Percentiles rank a stretch among this genome's conserved stretches.
Evolutionary conservation across 2,113 vertebrate genomes (phyloP).

Genomic region (Ceratotherium simum): DNA sequence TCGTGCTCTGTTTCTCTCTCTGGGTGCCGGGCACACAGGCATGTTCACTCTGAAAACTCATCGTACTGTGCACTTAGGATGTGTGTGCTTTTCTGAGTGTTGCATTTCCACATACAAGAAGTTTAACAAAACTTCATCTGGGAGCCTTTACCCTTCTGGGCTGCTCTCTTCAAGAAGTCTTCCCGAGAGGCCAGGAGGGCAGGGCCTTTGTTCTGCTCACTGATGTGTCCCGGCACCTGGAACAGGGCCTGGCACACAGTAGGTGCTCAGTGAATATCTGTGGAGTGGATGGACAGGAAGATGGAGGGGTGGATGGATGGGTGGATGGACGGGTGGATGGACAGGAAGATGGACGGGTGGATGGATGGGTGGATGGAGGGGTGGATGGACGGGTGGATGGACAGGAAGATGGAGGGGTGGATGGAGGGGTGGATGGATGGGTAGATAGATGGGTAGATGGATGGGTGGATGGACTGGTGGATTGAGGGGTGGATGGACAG

Average conservation of each 20-base stretch:
- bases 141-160: not conserved
- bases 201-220: not conserved
- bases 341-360: not conserved
- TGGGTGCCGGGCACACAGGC: not conserved
- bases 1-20: not conserved
- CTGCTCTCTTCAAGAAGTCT: not conserved
- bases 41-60: not conserved
- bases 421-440: not conserved
- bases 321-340: not conserved
- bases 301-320: not conserved
- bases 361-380: not conserved
- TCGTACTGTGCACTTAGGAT: fast-evolving
- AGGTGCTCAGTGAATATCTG: not conserved
- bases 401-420: not conserved
- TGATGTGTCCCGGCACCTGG: not conserved
- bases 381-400: not conserved
- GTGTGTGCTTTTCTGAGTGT: not conserved
- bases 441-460: not conserved
- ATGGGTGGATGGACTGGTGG: not conserved
- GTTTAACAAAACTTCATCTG: not conserved
- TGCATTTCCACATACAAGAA: not conserved
- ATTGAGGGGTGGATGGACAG: too few relatives aligned
- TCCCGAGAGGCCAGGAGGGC: not conserved
- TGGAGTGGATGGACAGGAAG: not conserved
- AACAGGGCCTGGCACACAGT: not conserved